A percentile compares a stretch with the other conserved stretches of the same genome.
phyloP scores from a whole-genome alignment of 2,888 invertebrate genomes.

The Eilema sororculum region DNA sequence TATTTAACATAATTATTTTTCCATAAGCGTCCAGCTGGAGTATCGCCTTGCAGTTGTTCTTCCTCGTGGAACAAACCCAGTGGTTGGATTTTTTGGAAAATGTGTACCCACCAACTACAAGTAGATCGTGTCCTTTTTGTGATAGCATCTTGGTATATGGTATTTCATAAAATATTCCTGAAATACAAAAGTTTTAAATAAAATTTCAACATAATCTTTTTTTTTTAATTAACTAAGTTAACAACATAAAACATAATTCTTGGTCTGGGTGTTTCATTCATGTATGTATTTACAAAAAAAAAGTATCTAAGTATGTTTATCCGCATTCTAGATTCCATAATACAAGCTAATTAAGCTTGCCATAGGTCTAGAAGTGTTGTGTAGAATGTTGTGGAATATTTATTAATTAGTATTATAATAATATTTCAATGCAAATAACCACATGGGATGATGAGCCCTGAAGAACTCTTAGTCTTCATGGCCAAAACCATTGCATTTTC shows the following conservation, averaged over 20 bases:
- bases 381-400: no score
- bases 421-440: background rate
- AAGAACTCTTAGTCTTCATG: background rate
- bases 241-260: background rate
- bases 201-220: no score
- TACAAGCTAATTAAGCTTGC: no score
- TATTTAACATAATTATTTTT: slow-evolving; percentile 17
- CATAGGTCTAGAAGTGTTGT: no score
- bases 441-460: no score
- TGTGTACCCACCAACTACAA: slow-evolving; percentile 52
- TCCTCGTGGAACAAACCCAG: slow-evolving; percentile 27
- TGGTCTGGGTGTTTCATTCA: no score
- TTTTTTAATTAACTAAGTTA: background rate
- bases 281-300: no score
- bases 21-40: slow-evolving; percentile 40
- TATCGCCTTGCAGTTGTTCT: slow-evolving; percentile 47
- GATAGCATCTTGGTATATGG: slow-evolving; percentile 26
- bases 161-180: background rate
- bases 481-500: background rate
- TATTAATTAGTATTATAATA: no score
- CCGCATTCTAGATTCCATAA: no score
- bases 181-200: background rate
- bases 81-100: slow-evolving; percentile 34
- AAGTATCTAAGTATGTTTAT: no score
- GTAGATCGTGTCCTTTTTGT: slow-evolving; percentile 41